These are phyloP conservation scores for Hiodon alosoides DNA, from an alignment of 2,113 vertebrate species.

Conservation along the genomic window DNA sequence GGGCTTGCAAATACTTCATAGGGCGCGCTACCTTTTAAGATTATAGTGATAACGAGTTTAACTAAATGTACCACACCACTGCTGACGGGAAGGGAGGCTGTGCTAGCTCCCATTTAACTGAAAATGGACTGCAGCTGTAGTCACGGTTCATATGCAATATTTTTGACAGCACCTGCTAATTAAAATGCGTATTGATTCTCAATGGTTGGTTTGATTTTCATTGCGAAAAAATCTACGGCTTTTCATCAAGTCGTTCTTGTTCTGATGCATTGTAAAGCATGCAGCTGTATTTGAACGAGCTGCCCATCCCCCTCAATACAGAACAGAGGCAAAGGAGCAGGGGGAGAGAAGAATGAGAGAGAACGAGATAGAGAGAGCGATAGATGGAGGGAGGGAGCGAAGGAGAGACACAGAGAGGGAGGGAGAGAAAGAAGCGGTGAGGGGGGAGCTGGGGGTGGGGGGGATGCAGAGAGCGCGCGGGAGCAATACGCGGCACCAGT, in stretches of 20 bases:
- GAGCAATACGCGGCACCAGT: conserved; percentile 49
- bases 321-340: conserved; percentile 29
- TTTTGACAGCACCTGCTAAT: background rate
- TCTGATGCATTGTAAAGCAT: conserved; percentile 30
- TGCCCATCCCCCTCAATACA: conserved; percentile 33
- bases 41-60: background rate
- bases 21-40: background rate
- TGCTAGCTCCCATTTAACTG: too few species aligned
- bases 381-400: conserved; percentile 45
- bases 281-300: conserved; percentile 31
- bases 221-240: background rate
- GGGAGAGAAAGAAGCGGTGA: background rate
- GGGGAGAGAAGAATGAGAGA: background rate
- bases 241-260: conserved; percentile 23
- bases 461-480: conserved; percentile 45
- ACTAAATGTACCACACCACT: background rate
- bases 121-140: background rate
- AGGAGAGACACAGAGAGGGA: conserved; percentile 46
- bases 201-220: background rate
- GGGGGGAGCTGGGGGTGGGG: conserved; percentile 16
- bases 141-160: background rate
- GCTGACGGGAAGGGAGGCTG: background rate
- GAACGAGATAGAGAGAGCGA: conserved; percentile 21
- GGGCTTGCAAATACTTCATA: conserved; percentile 10
- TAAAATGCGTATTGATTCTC: background rate